Conservation (phyloP, 2,888 invertebrate species). For the Creontiades dilutus region DNA sequence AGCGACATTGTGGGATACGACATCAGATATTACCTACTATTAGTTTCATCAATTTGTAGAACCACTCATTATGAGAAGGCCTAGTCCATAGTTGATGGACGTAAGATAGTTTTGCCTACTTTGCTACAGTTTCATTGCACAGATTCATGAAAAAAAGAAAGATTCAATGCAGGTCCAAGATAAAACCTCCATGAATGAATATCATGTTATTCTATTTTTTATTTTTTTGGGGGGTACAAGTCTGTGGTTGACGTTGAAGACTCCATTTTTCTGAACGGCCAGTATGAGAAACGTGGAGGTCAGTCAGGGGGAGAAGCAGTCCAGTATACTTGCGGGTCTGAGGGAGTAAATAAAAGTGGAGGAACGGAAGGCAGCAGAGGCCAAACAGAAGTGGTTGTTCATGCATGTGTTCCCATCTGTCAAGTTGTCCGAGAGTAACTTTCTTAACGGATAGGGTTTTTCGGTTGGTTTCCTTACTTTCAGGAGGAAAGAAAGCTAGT, state of each 20-base stretch:
- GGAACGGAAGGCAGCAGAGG: neutral
- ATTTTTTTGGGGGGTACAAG: too few relatives aligned
- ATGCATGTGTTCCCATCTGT: slow-evolving; percentile 58
- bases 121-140: too few relatives aligned
- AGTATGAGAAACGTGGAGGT: slow-evolving; percentile 16
- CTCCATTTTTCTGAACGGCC: neutral
- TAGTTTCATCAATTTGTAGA: too few relatives aligned
- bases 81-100: too few relatives aligned
- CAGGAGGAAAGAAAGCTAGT: neutral
- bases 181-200: neutral
- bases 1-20: too few relatives aligned
- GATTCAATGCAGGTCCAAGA: too few relatives aligned
- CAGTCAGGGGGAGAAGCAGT: neutral
- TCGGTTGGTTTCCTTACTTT: slow-evolving; percentile 48
- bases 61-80: too few relatives aligned
- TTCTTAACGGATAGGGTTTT: slow-evolving; percentile 34
- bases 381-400: slow-evolving; percentile 16
- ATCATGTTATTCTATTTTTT: neutral
- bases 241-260: neutral
- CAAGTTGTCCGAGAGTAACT: slow-evolving; percentile 53
- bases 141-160: too few relatives aligned
- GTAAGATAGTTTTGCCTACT: too few relatives aligned
- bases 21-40: too few relatives aligned
- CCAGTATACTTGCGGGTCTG: neutral
- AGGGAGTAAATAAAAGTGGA: neutral